Percentiles rank a stretch among this genome's conserved stretches.
phyloP scores from a whole-genome alignment of 1,140 invertebrate species.

The Aphidius ervi region DNA sequence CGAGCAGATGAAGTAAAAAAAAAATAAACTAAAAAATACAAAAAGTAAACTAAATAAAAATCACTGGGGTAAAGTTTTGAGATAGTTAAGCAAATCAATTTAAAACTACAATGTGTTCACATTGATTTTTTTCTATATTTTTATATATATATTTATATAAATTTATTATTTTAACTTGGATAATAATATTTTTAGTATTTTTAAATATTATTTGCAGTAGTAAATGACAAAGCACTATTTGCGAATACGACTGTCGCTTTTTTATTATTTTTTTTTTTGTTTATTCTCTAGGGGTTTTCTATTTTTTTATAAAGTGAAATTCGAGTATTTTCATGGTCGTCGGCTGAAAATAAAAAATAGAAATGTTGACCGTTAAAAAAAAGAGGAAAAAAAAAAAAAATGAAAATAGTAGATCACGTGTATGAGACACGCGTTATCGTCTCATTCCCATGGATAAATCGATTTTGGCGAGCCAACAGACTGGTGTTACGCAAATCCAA shows the following conservation, averaged over 20 bases:
- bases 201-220: no score
- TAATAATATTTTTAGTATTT: no score
- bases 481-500: background rate
- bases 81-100: no score
- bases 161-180: no score
- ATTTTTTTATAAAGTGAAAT: conserved; percentile 15
- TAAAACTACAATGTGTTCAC: no score
- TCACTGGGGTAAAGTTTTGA: background rate
- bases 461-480: background rate
- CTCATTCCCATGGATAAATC: conserved; percentile 15
- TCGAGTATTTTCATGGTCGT: conserved; percentile 4
- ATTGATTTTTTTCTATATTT: no score
- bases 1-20: background rate
- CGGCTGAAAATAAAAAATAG: background rate
- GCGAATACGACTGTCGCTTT: background rate
- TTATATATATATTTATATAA: no score
- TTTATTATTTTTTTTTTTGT: background rate
- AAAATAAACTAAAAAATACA: conserved; percentile 1
- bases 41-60: conserved; percentile 7
- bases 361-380: background rate
- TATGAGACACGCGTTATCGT: background rate
- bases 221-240: no score
- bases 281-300: background rate
- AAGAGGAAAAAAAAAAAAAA: background rate
- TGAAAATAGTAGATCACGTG: conserved; percentile 4